phyloP scores from a whole-genome alignment of 1,140 invertebrate genomes.

The Homalodisca vitripennis region DNA sequence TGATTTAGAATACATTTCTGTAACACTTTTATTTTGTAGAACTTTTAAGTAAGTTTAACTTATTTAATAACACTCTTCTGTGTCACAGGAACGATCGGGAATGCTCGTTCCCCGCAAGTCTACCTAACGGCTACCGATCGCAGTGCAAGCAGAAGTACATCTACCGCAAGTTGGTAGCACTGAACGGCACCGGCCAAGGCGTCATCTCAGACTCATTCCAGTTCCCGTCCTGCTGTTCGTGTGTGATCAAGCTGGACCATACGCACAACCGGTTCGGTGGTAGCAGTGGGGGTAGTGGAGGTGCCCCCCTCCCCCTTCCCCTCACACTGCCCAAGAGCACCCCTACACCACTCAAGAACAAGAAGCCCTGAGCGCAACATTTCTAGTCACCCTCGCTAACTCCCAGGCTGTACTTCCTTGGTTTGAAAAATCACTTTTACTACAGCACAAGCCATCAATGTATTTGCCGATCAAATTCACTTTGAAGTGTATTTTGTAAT shows the following conservation, averaged over 20 bases:
- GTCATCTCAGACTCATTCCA: slow-evolving; percentile 52
- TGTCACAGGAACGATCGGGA: slow-evolving; percentile 26
- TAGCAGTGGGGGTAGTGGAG: background rate
- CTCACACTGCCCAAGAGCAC: slow-evolving; percentile 15
- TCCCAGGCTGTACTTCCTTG: no score
- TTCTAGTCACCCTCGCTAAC: no score
- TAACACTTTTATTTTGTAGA: no score
- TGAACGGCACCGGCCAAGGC: slow-evolving; percentile 51
- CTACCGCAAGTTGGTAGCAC: slow-evolving; percentile 53
- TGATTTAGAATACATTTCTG: no score
- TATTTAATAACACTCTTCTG: no score
- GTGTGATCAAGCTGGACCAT: slow-evolving; percentile 48
- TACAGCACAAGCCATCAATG: no score
- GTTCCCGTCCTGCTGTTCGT: slow-evolving; percentile 64
- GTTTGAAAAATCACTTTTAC: no score
- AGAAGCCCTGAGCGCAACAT: background rate
- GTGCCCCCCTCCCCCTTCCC: background rate
- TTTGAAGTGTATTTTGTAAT: no score
- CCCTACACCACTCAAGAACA: background rate
- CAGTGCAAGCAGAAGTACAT: slow-evolving; percentile 64
- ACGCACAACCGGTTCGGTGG: slow-evolving; percentile 4
- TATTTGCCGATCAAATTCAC: no score
- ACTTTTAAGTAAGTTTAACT: no score
- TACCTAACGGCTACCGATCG: slow-evolving; percentile 54
- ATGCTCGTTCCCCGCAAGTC: slow-evolving; percentile 46